Conservation (phyloP, 2,113 vertebrate species). For the Prietella phreatophila region DNA sequence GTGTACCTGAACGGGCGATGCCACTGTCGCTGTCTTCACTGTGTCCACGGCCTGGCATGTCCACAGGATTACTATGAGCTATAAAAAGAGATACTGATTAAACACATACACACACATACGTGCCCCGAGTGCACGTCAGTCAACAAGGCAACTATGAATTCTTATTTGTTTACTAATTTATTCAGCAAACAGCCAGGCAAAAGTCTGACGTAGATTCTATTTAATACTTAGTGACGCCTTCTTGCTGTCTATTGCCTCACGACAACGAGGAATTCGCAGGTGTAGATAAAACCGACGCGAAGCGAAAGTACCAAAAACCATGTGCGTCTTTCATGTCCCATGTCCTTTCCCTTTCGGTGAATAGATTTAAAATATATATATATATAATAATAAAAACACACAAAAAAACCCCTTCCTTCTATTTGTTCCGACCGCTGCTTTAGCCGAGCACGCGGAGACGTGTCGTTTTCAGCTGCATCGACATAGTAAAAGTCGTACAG, state of each 20-base stretch:
- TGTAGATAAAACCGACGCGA: background rate
- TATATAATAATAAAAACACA: too few species aligned
- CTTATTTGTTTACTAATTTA: too few species aligned
- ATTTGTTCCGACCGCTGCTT: too few species aligned
- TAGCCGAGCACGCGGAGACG: too few species aligned
- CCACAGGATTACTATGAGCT: conserved; percentile 88
- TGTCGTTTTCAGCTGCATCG: too few species aligned
- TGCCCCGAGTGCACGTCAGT: background rate
- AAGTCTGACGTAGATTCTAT: background rate
- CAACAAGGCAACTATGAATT: background rate
- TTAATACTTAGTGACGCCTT: background rate
- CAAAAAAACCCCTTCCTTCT: too few species aligned
- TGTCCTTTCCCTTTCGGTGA: background rate
- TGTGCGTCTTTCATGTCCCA: too few species aligned
- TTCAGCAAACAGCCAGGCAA: background rate
- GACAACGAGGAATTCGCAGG: too few species aligned
- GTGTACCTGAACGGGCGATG: conserved; percentile 85
- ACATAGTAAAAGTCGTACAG: too few species aligned
- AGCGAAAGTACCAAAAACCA: background rate
- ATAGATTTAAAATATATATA: too few species aligned
- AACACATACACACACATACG: background rate
- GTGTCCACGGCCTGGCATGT: conserved; percentile 86
- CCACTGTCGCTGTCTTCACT: conserved; percentile 86
- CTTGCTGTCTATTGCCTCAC: background rate
- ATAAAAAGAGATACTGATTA: background rate